Percentiles rank a stretch among this genome's conserved stretches.
Conservation (phyloP, 2,797 vertebrate genomes). For the Intellagama lesueurii region DNA sequence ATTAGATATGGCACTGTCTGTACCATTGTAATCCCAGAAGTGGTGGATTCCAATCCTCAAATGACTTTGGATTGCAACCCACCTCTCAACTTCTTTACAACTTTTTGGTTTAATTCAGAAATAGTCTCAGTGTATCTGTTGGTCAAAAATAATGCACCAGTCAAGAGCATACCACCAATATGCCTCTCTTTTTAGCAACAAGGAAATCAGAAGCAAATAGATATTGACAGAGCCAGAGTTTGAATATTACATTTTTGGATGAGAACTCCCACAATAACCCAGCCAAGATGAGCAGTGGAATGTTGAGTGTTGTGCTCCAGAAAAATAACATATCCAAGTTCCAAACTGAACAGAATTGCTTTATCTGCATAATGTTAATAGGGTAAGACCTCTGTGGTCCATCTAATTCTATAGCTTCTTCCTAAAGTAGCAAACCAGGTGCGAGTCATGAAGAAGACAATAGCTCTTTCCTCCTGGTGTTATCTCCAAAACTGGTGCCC, state of each 20-base stretch:
- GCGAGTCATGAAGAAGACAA: background rate
- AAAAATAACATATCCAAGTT: background rate
- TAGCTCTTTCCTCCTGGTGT: background rate
- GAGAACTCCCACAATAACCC: background rate
- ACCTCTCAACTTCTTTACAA: background rate
- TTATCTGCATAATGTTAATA: background rate
- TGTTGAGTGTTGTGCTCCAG: background rate
- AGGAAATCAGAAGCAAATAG: background rate
- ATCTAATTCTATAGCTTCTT: background rate
- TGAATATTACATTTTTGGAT: background rate
- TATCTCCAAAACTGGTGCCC: background rate
- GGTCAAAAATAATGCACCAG: background rate
- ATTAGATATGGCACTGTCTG: constrained; percentile 4
- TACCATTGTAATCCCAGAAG: background rate
- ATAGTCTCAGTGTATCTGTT: background rate
- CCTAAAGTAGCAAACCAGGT: background rate
- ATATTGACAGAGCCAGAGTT: background rate
- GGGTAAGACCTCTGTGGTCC: background rate
- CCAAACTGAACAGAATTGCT: background rate
- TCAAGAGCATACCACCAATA: background rate
- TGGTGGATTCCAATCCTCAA: background rate
- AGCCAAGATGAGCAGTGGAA: background rate
- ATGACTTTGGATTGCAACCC: background rate
- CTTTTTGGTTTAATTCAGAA: background rate
- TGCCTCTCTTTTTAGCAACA: background rate